Base-by-base conservation (phyloP, 2,113 vertebrate genomes). In the Gymnarchus niloticus region DNA sequence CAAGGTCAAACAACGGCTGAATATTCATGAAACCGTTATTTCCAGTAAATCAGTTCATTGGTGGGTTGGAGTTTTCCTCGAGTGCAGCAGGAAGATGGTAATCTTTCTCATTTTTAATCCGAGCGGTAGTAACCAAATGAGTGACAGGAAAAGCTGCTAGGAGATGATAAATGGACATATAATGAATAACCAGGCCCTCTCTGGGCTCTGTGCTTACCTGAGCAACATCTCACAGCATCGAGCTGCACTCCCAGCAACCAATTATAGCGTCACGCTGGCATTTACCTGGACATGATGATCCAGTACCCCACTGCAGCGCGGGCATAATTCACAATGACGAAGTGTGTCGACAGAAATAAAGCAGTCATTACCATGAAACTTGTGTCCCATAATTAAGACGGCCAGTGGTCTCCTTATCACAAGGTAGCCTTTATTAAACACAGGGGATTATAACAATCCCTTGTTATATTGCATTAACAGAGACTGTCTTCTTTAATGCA, bases 191-290 rank as follows among this genome's bases (percentile, higher is more conserved):
- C 93, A 54, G 52, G 52, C 52, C 14, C 52, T 54, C 52, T 14
- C 52, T 87, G 85, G 90, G 92, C 33, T 87, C 90, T 88, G 84
- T 93, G 89, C 93, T 93, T 94, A 96, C 95, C 95, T 96, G 95
- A 93, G 93, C 94, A 96, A 96, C 95, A 96, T 97, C 96, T 96
- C 95, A 94, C 94, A 92, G 88, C 94, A 93, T 94, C 95, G 94
- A 94, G 94, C 94, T 95, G 94, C 94, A 95, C 94, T 94, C 92
- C 92, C 94, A 91, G 96, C 94, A 96, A 96, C 96, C 95, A 96
- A 96, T 97, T 95, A 97, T 97, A 95, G 95, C 96, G 96, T 97
- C 95, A 94, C 94, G 89, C 92, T 96, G 96, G 95, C 94, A 97
- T 97, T 97, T 97, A 96, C 95, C 95, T 95, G 95, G 95, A 95